These are phyloP conservation scores for Stegophylla sp. DNA, from an alignment of 2,888 invertebrate species.

Conservation along the genomic window DNA sequence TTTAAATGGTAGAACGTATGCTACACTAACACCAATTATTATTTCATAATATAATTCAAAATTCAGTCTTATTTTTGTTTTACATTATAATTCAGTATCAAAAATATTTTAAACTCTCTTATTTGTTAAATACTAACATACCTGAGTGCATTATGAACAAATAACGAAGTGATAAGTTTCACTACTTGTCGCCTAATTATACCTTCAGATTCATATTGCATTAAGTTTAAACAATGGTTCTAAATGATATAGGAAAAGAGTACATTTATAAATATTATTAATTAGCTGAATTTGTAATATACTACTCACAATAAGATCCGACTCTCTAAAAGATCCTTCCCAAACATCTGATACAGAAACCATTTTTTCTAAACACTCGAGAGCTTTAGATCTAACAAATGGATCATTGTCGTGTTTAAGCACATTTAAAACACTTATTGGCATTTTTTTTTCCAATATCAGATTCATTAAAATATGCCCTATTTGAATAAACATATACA, in stretches of 20 bases:
- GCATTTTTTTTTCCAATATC: conserved; percentile 13
- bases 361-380: conserved; percentile 51
- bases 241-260: conserved; percentile 8
- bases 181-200: conserved; percentile 46
- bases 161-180: conserved; percentile 35
- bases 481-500: neutral
- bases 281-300: neutral
- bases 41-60: no score
- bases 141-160: neutral
- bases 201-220: conserved; percentile 51
- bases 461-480: neutral
- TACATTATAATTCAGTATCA: no score
- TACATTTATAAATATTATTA: neutral
- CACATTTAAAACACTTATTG: conserved; percentile 26
- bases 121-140: conserved; percentile 15
- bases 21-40: no score
- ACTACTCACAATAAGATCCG: conserved; percentile 28
- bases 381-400: conserved; percentile 50
- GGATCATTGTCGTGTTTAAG: conserved; percentile 43
- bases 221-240: conserved; percentile 35
- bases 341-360: conserved; percentile 32
- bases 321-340: conserved; percentile 16
- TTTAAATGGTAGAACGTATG: no score
- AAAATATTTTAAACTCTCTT: no score
- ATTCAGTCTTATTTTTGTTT: no score